Base-by-base conservation (phyloP, 2,888 invertebrate species). In the Alsophila aescularia region DNA sequence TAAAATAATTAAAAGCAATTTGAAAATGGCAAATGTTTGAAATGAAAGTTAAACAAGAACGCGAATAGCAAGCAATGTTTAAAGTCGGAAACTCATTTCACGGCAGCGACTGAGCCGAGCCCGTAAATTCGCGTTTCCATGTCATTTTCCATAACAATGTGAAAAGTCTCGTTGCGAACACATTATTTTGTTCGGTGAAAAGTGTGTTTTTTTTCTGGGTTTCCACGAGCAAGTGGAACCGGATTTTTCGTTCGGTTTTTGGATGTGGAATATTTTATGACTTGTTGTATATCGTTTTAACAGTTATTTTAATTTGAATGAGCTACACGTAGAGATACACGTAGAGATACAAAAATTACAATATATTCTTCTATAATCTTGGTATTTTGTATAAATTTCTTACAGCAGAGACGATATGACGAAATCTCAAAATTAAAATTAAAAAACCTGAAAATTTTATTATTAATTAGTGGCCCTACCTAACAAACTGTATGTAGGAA, bases 41-140 rank as follows among this genome's bases (percentile, higher is more conserved):
- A 79, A 82, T 79, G 73, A 77, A 75, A 78, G 74, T 77, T 75
- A 72, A 77, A 79, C 67, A 76, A 76, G 70, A 50, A 18, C 21
- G 14, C 13, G 43, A 13, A 34, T 79, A 70, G 69, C 68, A 73
- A 79, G 76, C 71, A 85, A 80, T 79, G 74, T 76, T 81, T 66
- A 70, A 80, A 82, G 77, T 80, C 75, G 63, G 67, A 74, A 85
- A 79, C 80, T 81, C 78, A 73, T 83, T 83, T 78, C 75, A 73
- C 69, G 73, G 71, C 69, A 73, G 64, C 69, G 70, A 70, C 70
- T 71, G 72, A 72, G 77, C 78, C 69, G 67, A 63, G 66, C 59
- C 73, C 72, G 75, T 83, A 83, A 86, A 83, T 84, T 80, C 67
- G 68, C 69, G 72, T 81, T 84, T 79, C 78, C 75, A 73, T 77